These are phyloP conservation scores for Aphelinus certus DNA, from an alignment of 1,140 invertebrate genomes.

Conservation along the genomic window DNA sequence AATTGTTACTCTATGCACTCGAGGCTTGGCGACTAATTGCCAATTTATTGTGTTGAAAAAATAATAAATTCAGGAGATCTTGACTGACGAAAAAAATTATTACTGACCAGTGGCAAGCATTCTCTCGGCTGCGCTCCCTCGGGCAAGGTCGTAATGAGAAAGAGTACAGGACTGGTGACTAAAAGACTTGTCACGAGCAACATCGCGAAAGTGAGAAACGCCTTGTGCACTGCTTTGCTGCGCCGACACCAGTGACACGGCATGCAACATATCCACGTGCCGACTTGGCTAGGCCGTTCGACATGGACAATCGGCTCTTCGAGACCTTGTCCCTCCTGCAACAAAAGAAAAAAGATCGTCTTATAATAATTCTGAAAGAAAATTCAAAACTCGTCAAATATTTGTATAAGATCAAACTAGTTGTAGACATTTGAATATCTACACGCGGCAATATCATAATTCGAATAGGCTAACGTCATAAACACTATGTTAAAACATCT, in stretches of 20 bases:
- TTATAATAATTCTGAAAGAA: no score
- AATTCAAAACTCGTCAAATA: no score
- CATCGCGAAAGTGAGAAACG: conserved; percentile 70
- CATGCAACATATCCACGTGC: conserved; percentile 70
- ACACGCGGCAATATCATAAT: no score
- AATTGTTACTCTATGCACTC: no score
- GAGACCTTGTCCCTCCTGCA: conserved; percentile 37
- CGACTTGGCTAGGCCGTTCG: conserved; percentile 52
- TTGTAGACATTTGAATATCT: no score
- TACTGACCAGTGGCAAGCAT: conserved; percentile 63
- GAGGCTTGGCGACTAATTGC: no score
- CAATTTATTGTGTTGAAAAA: no score
- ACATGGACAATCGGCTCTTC: conserved; percentile 58
- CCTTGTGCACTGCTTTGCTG: conserved; percentile 71
- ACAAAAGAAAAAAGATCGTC: background rate
- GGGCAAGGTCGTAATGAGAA: conserved; percentile 70
- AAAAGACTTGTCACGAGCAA: conserved; percentile 70
- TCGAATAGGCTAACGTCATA: no score
- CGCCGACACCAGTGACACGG: conserved; percentile 70
- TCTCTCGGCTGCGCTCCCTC: conserved; percentile 66
- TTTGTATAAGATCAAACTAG: no score
- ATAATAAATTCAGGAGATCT: no score
- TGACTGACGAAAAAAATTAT: no score
- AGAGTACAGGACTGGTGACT: conserved; percentile 71
- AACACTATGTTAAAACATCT: no score